phyloP scores from a whole-genome alignment of 2,113 vertebrate genomes.

The Phrynocephalus versicolor region DNA sequence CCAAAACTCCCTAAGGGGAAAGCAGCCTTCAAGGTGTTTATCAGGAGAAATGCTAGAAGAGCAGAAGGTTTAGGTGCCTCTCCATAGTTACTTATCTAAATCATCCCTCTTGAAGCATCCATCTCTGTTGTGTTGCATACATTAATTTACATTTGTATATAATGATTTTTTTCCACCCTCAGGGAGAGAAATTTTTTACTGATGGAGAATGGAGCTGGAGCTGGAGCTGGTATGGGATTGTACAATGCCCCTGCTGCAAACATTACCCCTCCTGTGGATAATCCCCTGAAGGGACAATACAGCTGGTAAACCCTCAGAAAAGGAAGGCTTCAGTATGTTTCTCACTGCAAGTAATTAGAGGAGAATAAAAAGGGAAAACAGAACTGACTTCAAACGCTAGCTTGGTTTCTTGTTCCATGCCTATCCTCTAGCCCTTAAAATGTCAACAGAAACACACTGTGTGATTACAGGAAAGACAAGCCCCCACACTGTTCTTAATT shows the following conservation, averaged over 20 bases:
- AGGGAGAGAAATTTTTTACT: background rate
- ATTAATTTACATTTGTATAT: background rate
- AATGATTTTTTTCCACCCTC: background rate
- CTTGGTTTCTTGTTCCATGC: background rate
- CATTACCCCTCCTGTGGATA: background rate
- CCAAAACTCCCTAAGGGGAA: background rate
- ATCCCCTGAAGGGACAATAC: background rate
- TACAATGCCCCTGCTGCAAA: background rate
- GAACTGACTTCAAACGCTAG: conserved; percentile 10
- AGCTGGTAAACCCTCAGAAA: background rate
- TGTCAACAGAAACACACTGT: conserved; percentile 11
- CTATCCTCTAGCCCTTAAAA: conserved; percentile 39
- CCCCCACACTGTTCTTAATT: conserved; percentile 41
- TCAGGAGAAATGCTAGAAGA: background rate
- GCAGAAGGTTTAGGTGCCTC: background rate
- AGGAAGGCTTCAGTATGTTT: conserved; percentile 22
- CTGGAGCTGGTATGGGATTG: background rate
- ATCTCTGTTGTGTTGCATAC: background rate
- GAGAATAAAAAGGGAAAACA: background rate
- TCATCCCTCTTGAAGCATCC: background rate
- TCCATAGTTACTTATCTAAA: background rate
- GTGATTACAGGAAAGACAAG: conserved; percentile 47
- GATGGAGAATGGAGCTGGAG: background rate
- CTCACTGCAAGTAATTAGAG: conserved; percentile 18
- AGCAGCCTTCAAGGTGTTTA: background rate